Evolutionary conservation across 2,113 vertebrate genomes (phyloP), one percentile per base, ranked within the genome.

Genomic region (Chinchilla lanigera): DNA sequence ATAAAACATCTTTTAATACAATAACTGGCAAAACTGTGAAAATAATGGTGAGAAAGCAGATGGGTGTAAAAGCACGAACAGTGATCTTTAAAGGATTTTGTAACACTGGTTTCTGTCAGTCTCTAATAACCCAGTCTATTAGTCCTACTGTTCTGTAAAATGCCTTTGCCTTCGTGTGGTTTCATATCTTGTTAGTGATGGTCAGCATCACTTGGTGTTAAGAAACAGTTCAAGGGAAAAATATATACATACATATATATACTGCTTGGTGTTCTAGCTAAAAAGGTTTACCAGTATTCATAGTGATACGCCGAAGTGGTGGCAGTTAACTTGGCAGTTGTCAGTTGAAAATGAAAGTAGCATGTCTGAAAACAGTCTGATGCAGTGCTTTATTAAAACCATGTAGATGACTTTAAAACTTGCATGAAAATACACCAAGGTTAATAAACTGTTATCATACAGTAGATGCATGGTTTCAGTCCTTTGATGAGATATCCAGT

Each of bases 111-210:
- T 33, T 90, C 95, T 65, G 96, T 96, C 87, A 69, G 19, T 95
- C 87, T 97, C 93, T 22, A 96, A 17, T 86, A 89, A 78, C 80
- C 77, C 81, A 97, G 83, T 86, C 96, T 97, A 65, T 97, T 96
- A 82, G 98, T 95, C 95, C 67, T 88, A 52, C 98, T 97, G 44
- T 95, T 97, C 92, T 97, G 24, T 95, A 97, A 96, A 88, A 82
- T 96, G 95, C 97, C 95, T 98, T 98, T 98, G 97, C 92, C 90
- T 97, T 98, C 96, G 97, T 98, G 88, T 97, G 97, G 97, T 96
- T 98, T 98, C 89, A 93, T 11, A 89, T 97, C 97, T 96, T 87
- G 94, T 89, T 91, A 75, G 58, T 85, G 92, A 93, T 92, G 89
- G 87, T 91, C 86, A 69, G 24, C 84, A 94, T 84, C 47, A 94